A percentile compares a stretch with the other conserved stretches of the same genome.
Conservation (phyloP, 2,888 invertebrate species). For the Papilio gigon region DNA sequence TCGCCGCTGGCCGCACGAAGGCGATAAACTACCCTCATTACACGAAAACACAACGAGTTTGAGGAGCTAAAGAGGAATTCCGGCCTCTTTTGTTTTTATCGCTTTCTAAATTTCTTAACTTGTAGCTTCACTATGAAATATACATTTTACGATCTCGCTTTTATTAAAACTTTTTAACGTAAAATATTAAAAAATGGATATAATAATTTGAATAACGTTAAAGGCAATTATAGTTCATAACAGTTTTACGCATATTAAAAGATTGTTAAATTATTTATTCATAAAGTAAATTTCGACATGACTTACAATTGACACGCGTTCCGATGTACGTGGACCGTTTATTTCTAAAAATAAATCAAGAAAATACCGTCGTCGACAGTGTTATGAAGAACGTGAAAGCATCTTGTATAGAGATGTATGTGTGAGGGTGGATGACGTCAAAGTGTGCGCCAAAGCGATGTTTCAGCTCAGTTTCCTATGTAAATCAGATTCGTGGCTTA, state of each 20-base stretch:
- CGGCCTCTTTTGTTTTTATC: conserved; percentile 44
- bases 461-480: conserved; percentile 63
- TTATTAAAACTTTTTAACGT: conserved; percentile 26
- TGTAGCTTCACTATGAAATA: conserved; percentile 36
- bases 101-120: conserved; percentile 43
- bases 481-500: conserved; percentile 64
- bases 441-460: conserved; percentile 56
- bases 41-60: conserved; percentile 45
- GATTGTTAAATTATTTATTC: neutral
- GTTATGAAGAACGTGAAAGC: conserved; percentile 36
- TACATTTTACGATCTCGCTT: conserved; percentile 5
- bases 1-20: conserved; percentile 45
- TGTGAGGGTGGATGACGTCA: conserved; percentile 54
- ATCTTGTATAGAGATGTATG: conserved; percentile 44
- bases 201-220: neutral
- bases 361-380: conserved; percentile 28
- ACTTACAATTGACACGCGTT: neutral
- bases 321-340: conserved; percentile 15
- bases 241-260: neutral
- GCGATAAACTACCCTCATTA: conserved; percentile 48
- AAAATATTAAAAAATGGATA: neutral
- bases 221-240: neutral
- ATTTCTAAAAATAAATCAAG: conserved; percentile 25
- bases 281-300: conserved; percentile 4
- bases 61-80: conserved; percentile 44